Conservation (phyloP, 2,888 invertebrate genomes). For the Harpalus rubripes region DNA sequence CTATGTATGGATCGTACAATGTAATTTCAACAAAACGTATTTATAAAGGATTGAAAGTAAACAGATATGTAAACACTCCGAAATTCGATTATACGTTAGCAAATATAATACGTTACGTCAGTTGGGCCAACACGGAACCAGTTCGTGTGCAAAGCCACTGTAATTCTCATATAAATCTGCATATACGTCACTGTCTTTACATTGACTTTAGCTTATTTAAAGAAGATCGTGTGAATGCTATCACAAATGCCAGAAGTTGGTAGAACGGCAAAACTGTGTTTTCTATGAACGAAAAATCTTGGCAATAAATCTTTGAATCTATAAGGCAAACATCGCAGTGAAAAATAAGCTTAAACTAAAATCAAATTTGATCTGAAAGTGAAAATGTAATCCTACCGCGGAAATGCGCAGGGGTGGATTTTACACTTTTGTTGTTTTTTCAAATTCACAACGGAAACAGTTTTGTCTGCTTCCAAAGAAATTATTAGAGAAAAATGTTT, state of each 20-base stretch:
- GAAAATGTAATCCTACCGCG: slow-evolving; percentile 70
- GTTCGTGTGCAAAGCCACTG: not conserved
- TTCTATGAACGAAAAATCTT: slow-evolving; percentile 64
- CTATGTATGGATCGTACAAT: not conserved
- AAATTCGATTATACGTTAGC: slow-evolving; percentile 52
- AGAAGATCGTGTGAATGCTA: slow-evolving; percentile 60
- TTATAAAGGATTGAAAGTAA: slow-evolving; percentile 37
- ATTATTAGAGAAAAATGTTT: not conserved
- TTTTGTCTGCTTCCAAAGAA: not conserved
- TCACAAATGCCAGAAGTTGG: slow-evolving; percentile 61
- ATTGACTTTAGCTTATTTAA: slow-evolving; percentile 59
- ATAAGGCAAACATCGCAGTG: slow-evolving; percentile 65
- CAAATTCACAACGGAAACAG: not conserved
- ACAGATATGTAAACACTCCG: slow-evolving; percentile 33
- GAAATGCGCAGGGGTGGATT: slow-evolving; percentile 39
- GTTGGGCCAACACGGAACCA: not conserved
- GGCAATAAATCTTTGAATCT: slow-evolving; percentile 65
- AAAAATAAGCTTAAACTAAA: slow-evolving; percentile 69
- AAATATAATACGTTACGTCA: slow-evolving; percentile 52
- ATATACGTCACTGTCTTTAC: slow-evolving; percentile 59
- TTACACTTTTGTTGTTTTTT: not conserved
- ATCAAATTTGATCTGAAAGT: slow-evolving; percentile 71
- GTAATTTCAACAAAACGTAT: not conserved
- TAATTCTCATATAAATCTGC: slow-evolving; percentile 54
- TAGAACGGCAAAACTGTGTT: slow-evolving; percentile 53